phyloP scores from a whole-genome alignment of 2,113 vertebrate genomes.

The Crotophaga sulcirostris region DNA sequence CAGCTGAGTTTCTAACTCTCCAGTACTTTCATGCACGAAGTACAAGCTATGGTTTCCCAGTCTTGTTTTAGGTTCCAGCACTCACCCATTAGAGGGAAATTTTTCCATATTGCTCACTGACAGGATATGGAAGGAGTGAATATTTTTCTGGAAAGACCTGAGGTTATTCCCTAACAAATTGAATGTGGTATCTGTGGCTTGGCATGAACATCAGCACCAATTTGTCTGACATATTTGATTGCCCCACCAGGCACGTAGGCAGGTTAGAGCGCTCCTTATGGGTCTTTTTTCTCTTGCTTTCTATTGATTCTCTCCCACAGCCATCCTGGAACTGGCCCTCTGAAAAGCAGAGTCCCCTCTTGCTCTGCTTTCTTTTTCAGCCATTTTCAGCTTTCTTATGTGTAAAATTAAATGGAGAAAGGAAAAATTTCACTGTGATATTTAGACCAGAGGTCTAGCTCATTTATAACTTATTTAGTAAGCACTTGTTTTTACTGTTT shows the following conservation, averaged over 20 bases:
- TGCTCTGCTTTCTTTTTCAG: background rate
- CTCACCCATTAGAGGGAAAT: conserved; percentile 32
- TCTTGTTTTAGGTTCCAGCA: background rate
- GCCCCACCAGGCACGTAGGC: background rate
- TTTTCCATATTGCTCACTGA: conserved; percentile 63
- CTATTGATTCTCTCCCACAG: background rate
- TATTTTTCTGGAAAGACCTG: conserved; percentile 48
- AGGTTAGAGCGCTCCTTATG: background rate
- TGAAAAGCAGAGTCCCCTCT: background rate
- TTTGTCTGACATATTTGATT: conserved; percentile 12
- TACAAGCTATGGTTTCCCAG: conserved; percentile 42
- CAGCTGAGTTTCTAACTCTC: conserved; percentile 41
- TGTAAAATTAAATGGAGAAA: background rate
- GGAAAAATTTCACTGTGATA: background rate
- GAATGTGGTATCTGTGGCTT: conserved; percentile 54
- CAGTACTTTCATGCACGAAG: conserved; percentile 51
- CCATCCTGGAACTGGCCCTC: background rate
- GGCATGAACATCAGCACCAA: background rate
- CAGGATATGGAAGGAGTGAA: conserved; percentile 46
- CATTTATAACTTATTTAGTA: background rate
- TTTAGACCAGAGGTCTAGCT: background rate
- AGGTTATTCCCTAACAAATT: conserved; percentile 64
- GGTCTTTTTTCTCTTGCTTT: background rate
- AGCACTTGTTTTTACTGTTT: background rate
- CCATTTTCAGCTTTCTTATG: background rate